Evolutionary conservation across 2,888 invertebrate species (phyloP).

Genomic region (Hypolimnas misippus): DNA sequence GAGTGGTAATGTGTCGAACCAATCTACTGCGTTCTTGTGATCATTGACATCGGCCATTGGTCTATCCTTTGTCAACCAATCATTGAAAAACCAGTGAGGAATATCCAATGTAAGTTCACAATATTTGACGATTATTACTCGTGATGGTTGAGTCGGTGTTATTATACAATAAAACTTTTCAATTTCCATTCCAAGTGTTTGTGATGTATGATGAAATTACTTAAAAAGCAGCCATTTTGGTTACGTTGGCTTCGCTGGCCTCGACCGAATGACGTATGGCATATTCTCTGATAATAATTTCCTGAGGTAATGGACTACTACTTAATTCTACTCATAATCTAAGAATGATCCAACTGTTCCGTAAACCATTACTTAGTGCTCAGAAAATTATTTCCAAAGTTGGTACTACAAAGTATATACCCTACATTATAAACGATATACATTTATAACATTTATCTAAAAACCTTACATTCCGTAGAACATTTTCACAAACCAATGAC

Average conservation of each 20-base stretch:
- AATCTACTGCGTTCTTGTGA: constrained; percentile 90
- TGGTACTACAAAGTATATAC: not conserved
- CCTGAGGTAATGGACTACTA: constrained; percentile 7
- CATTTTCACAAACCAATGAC: too few species aligned
- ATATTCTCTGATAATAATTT: constrained; percentile 49
- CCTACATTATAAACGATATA: too few species aligned
- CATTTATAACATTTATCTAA: too few species aligned
- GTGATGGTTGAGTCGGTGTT: constrained; percentile 55
- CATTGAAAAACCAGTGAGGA: constrained; percentile 90
- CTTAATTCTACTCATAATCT: not conserved
- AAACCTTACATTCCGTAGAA: too few species aligned
- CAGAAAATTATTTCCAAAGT: not conserved
- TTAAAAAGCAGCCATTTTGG: constrained; percentile 80
- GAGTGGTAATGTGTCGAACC: constrained; percentile 87
- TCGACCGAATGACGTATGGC: constrained; percentile 69
- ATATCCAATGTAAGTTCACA: constrained; percentile 79
- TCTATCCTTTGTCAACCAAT: constrained; percentile 94
- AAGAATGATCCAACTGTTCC: not conserved
- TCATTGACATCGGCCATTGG: constrained; percentile 92
- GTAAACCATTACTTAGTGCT: not conserved
- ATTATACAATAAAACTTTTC: constrained; percentile 50
- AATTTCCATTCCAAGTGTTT: constrained; percentile 45
- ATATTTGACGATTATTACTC: constrained; percentile 68
- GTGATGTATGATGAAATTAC: constrained; percentile 60
- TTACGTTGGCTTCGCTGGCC: constrained; percentile 69